Base-by-base conservation (phyloP, 2,888 invertebrate species). In the Seira sanloemensis region DNA sequence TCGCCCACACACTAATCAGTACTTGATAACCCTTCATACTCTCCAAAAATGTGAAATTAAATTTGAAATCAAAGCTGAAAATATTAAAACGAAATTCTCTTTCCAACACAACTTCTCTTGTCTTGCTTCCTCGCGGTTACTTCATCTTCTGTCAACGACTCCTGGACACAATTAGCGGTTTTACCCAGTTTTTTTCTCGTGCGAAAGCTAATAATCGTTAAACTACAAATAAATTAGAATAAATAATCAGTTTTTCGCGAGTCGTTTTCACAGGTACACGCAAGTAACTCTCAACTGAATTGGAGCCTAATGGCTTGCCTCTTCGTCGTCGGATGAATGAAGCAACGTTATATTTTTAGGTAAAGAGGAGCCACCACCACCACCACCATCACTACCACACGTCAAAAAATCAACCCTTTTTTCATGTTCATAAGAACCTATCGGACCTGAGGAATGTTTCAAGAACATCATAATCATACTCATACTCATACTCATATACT, bases 301-400 rank as follows among this genome's bases (percentile, higher is more conserved):
- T n/a, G n/a, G n/a, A n/a, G n/a, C n/a, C n/a, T n/a, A n/a, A n/a
- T n/a, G n/a, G n/a, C n/a, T n/a, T n/a, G n/a, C n/a, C n/a, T n/a
- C n/a, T n/a, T n/a, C n/a, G n/a, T n/a, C n/a, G n/a, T 68, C 50
- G 77, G 68, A 26, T 46, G 75, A 75, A 75, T 75, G 75, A 75
- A 62, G 75, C 46, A 66, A 75, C 75, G 75, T 75, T 50, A 50
- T n/a, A n/a, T 50, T 75, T 74, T 74, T 74, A 65, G 74, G 74
- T 74, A 74, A 65, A 27, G 19, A 1, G 27, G 19, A 50, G 50
- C 46, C 50, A 23, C n/a, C n/a, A n/a, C n/a, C n/a, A n/a, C 50
- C 24, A 23, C 58, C 18, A 25, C 24, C 58, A 19, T 19, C 18
- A 18, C 27, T 54, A 37, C 37, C 2, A n/a, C n/a, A n/a, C 50